A percentile compares a stretch with the other conserved stretches of the same genome.
Conservation (phyloP, 2,113 vertebrate genomes). For the Gymnorhina tibicen region DNA sequence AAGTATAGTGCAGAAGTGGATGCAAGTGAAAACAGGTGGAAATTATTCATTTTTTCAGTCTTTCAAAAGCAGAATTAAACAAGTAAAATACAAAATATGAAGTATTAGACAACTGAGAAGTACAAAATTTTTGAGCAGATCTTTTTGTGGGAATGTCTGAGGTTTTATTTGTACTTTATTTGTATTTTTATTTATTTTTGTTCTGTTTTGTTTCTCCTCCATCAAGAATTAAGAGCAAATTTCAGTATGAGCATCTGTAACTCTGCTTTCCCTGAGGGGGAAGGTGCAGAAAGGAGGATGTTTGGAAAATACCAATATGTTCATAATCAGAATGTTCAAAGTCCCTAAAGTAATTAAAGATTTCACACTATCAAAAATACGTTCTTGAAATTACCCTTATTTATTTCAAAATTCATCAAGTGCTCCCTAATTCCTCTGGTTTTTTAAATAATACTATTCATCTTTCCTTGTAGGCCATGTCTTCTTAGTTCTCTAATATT, state of each 20-base stretch:
- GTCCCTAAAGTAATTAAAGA: neutral
- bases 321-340: neutral
- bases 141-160: neutral
- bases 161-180: neutral
- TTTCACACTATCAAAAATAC: neutral
- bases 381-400: neutral
- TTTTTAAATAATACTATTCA: neutral
- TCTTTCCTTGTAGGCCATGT: neutral
- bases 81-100: neutral
- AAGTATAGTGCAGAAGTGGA: neutral
- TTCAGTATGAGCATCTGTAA: neutral
- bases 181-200: neutral
- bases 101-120: neutral
- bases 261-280: neutral
- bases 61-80: neutral
- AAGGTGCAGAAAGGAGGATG: neutral
- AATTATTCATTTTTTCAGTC: neutral
- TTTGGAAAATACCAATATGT: neutral
- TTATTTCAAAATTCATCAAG: neutral
- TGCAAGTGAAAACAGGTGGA: neutral
- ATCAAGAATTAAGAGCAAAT: neutral
- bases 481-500: neutral
- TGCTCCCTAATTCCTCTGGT: neutral
- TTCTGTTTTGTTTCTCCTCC: neutral
- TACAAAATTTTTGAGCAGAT: neutral